Evolutionary conservation across 2,888 invertebrate species (phyloP).

Genomic region (Andrena chrysosceles): DNA sequence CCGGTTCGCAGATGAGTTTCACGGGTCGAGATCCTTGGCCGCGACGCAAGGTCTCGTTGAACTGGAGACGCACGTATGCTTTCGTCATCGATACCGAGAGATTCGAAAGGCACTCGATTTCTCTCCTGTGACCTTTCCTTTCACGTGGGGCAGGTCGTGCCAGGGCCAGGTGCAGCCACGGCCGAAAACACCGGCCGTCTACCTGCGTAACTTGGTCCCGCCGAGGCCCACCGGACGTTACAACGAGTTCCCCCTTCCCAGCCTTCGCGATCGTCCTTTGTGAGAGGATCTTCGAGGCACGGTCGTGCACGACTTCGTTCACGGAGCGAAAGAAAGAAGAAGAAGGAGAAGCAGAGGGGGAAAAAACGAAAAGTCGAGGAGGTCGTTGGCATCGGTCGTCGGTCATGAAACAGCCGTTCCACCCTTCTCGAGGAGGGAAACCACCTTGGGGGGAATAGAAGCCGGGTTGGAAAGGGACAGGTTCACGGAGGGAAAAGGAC

Average conservation of each 20-base stretch:
- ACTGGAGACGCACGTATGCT: slow-evolving; percentile 50
- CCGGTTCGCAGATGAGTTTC: slow-evolving; percentile 48
- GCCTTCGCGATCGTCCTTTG: slow-evolving; percentile 51
- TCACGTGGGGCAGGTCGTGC: slow-evolving; percentile 76
- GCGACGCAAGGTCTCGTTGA: slow-evolving; percentile 64
- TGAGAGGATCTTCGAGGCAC: slow-evolving; percentile 61
- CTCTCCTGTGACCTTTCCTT: slow-evolving; percentile 73
- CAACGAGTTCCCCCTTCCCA: slow-evolving; percentile 9
- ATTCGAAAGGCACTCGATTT: slow-evolving; percentile 68
- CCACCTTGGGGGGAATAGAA: slow-evolving; percentile 12
- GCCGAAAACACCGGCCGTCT: slow-evolving; percentile 65
- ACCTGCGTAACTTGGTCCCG: slow-evolving; percentile 55
- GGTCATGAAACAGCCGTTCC: slow-evolving; percentile 61
- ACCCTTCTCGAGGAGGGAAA: slow-evolving; percentile 59
- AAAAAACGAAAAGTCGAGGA: slow-evolving; percentile 69
- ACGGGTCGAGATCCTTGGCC: slow-evolving; percentile 58
- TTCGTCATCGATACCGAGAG: slow-evolving; percentile 64
- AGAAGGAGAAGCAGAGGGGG: slow-evolving; percentile 57
- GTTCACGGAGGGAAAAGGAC: slow-evolving; percentile 40
- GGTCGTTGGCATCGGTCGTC: slow-evolving; percentile 72
- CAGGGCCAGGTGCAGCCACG: slow-evolving; percentile 65
- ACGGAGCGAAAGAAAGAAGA: not conserved
- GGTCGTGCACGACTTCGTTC: slow-evolving; percentile 60
- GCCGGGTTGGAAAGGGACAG: slow-evolving; percentile 8
- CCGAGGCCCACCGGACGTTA: slow-evolving; percentile 38